Percentiles rank a stretch among this genome's conserved stretches.
phyloP scores from a whole-genome alignment of 2,888 invertebrate genomes.

The Acanthococcus lagerstroemiae region DNA sequence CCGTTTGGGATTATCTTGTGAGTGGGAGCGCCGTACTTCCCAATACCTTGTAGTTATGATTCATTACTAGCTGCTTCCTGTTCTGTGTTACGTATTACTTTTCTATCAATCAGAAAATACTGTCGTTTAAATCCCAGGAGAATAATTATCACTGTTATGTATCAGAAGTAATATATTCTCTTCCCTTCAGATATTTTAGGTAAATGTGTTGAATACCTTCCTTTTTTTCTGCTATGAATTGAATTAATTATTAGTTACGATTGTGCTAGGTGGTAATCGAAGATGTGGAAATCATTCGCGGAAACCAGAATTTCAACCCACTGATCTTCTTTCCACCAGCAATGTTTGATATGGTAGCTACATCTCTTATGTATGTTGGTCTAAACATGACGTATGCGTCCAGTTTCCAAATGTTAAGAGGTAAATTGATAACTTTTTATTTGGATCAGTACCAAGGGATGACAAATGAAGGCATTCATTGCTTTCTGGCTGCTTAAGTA shows the following conservation, averaged over 20 bases:
- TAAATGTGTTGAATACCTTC: not conserved
- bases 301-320: slow-evolving; percentile 66
- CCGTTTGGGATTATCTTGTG: too few relatives aligned
- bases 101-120: too few relatives aligned
- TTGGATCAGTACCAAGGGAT: not conserved
- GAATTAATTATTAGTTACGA: not conserved
- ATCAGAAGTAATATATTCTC: not conserved
- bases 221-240: not conserved
- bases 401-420: slow-evolving; percentile 93
- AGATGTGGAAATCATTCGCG: slow-evolving; percentile 54
- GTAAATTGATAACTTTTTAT: slow-evolving; percentile 41
- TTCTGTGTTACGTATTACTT: too few relatives aligned
- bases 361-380: slow-evolving; percentile 83
- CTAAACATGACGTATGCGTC: slow-evolving; percentile 83
- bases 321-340: slow-evolving; percentile 75
- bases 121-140: too few relatives aligned
- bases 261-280: slow-evolving; percentile 45
- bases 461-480: not conserved
- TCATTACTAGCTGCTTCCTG: too few relatives aligned
- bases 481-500: not conserved
- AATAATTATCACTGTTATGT: too few relatives aligned
- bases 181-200: slow-evolving; percentile 36
- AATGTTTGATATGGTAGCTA: slow-evolving; percentile 77
- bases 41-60: too few relatives aligned
- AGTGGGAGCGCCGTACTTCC: too few relatives aligned